These are phyloP conservation scores for Poecile atricapillus DNA, from an alignment of 2,113 vertebrate species.

Conservation along the genomic window DNA sequence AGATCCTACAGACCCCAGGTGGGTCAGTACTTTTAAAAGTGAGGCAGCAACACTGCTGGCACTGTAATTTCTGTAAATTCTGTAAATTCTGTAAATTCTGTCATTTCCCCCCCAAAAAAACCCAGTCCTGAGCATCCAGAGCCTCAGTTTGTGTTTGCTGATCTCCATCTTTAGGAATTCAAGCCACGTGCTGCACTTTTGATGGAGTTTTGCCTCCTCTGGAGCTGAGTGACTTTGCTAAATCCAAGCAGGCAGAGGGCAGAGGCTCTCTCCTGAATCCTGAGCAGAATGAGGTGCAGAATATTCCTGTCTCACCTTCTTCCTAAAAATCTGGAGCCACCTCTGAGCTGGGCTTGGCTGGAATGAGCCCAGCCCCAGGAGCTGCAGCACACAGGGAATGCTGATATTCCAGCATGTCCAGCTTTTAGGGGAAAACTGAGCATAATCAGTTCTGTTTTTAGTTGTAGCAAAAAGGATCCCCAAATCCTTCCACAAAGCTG, in stretches of 20 bases:
- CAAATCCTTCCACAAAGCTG: background rate
- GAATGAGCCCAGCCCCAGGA: constrained; percentile 26
- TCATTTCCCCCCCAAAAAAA: background rate
- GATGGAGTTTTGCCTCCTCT: background rate
- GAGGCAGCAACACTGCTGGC: background rate
- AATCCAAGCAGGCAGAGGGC: background rate
- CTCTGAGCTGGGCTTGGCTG: background rate
- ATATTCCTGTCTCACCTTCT: background rate
- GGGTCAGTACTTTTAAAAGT: background rate
- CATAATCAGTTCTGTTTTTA: background rate
- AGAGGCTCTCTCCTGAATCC: background rate
- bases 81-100: background rate
- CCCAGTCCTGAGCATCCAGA: fast-evolving
- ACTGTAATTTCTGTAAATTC: background rate
- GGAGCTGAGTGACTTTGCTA: background rate
- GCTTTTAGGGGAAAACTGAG: background rate
- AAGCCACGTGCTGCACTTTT: fast-evolving
- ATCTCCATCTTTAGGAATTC: background rate
- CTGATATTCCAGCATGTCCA: background rate
- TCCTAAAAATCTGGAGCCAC: constrained; percentile 20
- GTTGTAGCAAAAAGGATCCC: background rate
- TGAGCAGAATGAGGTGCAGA: background rate
- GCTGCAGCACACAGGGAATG: background rate
- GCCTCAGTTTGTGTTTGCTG: fast-evolving
- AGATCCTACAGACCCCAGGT: background rate